These are phyloP conservation scores for Silurus lanzhouensis DNA, from an alignment of 2,797 vertebrate species.

Conservation along the genomic window DNA sequence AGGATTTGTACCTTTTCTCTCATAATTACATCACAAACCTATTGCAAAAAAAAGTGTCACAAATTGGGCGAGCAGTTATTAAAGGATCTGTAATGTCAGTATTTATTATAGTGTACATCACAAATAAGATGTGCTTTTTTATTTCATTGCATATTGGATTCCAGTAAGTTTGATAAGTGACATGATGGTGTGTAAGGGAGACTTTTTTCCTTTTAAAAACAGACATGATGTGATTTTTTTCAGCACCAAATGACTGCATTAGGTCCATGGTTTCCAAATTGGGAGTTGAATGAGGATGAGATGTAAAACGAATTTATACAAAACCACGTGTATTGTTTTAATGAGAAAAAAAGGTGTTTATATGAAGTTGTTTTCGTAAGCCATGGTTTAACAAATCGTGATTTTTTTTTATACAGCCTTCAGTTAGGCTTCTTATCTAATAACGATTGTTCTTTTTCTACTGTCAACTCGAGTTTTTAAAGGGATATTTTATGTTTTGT, in stretches of 20 bases:
- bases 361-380: not conserved
- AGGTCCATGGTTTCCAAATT: not conserved
- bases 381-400: slow-evolving; percentile 30
- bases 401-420: slow-evolving; percentile 34
- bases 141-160: slow-evolving; percentile 18
- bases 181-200: slow-evolving; percentile 12
- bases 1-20: slow-evolving; percentile 38
- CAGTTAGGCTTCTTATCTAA: slow-evolving; percentile 31
- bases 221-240: slow-evolving; percentile 6
- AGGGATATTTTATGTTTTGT: slow-evolving; percentile 60
- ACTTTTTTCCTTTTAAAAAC: slow-evolving; percentile 23
- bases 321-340: not conserved
- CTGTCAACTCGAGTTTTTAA: slow-evolving; percentile 52
- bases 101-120: slow-evolving; percentile 24
- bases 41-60: not conserved
- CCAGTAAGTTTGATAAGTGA: slow-evolving; percentile 9
- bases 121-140: slow-evolving; percentile 2
- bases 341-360: not conserved
- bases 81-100: not conserved
- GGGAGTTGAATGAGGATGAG: not conserved
- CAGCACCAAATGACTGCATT: slow-evolving; percentile 1
- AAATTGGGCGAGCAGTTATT: not conserved
- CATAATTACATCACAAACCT: slow-evolving; percentile 39
- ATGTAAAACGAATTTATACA: slow-evolving; percentile 1
- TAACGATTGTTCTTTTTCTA: slow-evolving; percentile 30